phyloP scores from a whole-genome alignment of 1,140 invertebrate species.

The Drosophila kikkawai region DNA sequence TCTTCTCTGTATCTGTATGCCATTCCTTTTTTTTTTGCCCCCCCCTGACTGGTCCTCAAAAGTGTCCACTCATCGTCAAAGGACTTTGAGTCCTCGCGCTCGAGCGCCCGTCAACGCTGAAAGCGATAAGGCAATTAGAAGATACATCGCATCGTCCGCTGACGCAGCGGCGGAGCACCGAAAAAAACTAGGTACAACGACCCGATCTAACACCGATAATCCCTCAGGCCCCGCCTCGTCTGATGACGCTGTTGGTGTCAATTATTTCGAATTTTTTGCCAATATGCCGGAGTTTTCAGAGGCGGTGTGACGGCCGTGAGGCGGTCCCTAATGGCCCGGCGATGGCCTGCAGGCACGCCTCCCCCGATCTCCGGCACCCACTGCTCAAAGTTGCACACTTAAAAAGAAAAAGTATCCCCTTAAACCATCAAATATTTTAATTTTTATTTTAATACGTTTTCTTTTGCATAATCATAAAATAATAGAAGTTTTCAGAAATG shows the following conservation, averaged over 20 bases:
- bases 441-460: no score
- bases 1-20: conserved; percentile 16
- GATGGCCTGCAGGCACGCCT: conserved; percentile 56
- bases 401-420: not conserved
- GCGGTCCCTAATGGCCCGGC: conserved; percentile 55
- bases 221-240: not conserved
- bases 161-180: conserved; percentile 44
- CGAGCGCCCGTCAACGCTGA: conserved; percentile 66
- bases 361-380: not conserved
- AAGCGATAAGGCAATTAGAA: conserved; percentile 82
- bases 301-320: conserved; percentile 27
- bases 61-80: conserved; percentile 79
- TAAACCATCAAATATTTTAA: no score
- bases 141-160: conserved; percentile 49
- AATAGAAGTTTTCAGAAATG: not conserved
- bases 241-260: conserved; percentile 55
- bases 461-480: not conserved
- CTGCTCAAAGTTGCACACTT: conserved; percentile 8
- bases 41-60: conserved; percentile 36
- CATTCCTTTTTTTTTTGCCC: conserved; percentile 15
- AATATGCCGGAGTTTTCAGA: conserved; percentile 43
- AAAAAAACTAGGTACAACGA: conserved; percentile 35
- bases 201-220: conserved; percentile 13
- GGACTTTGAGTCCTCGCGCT: conserved; percentile 71
- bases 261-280: conserved; percentile 72